phyloP scores from a whole-genome alignment of 2,888 invertebrate genomes.

The Vannuccia rotundouncinata region DNA sequence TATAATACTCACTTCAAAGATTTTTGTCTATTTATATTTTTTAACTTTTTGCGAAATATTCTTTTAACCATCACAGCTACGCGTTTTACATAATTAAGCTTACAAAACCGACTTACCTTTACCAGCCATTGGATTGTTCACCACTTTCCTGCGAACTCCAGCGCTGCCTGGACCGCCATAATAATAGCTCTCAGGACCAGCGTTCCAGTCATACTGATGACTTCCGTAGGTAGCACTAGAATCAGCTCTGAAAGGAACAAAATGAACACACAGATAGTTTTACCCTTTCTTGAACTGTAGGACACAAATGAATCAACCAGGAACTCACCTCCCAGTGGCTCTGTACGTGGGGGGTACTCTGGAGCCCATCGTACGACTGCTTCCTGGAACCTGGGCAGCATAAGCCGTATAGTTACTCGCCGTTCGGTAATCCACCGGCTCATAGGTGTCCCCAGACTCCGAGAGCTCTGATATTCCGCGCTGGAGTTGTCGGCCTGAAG shows the following conservation, averaged over 20 bases:
- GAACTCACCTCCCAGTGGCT: too few species aligned
- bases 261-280: too few species aligned
- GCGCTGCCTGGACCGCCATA: background rate
- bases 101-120: background rate
- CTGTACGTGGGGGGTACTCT: background rate
- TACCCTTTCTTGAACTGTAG: too few species aligned
- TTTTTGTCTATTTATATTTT: too few species aligned
- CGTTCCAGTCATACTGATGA: background rate
- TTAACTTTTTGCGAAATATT: too few species aligned
- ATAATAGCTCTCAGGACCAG: too few species aligned
- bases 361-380: background rate
- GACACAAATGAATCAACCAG: too few species aligned
- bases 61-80: too few species aligned
- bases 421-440: background rate
- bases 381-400: background rate
- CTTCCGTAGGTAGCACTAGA: background rate
- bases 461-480: background rate
- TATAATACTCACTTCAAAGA: too few species aligned
- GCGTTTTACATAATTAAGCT: too few species aligned
- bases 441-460: background rate
- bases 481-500: background rate
- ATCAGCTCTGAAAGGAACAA: too few species aligned
- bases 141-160: background rate
- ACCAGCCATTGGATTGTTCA: background rate
- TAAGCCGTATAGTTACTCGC: background rate